Conservation (phyloP, 2,113 vertebrate species). For the Laticauda laticaudata region DNA sequence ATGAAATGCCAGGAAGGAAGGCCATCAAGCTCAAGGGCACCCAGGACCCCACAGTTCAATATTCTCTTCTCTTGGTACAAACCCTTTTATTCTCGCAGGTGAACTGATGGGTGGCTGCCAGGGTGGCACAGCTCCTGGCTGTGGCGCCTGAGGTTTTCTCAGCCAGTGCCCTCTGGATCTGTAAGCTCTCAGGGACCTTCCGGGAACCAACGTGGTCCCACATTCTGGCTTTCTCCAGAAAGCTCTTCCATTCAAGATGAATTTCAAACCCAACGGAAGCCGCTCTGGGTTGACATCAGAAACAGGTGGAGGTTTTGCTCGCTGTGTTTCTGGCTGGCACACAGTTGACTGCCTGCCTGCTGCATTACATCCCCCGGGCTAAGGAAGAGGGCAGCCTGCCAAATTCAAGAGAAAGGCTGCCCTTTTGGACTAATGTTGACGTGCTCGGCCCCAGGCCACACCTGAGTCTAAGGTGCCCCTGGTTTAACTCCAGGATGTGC, state of each 20-base stretch:
- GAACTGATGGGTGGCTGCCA: neutral
- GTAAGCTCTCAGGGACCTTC: too few species aligned
- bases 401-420: neutral
- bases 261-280: too few species aligned
- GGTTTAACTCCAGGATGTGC: too few species aligned
- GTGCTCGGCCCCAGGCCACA: too few species aligned
- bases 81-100: neutral
- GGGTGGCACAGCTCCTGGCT: too few species aligned
- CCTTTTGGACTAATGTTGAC: neutral
- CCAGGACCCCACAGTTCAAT: too few species aligned
- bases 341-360: rapidly evolving
- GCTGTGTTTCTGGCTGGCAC: neutral
- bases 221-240: neutral
- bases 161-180: too few species aligned
- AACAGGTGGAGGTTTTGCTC: neutral
- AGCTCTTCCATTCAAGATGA: neutral
- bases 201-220: neutral
- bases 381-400: neutral
- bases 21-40: too few species aligned
- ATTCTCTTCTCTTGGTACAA: neutral
- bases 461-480: too few species aligned
- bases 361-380: neutral
- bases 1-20: too few species aligned
- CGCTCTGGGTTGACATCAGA: neutral
- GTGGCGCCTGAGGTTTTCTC: neutral